Base-by-base conservation (phyloP, 2,797 vertebrate species). In the Premnoplex brunnescens region DNA sequence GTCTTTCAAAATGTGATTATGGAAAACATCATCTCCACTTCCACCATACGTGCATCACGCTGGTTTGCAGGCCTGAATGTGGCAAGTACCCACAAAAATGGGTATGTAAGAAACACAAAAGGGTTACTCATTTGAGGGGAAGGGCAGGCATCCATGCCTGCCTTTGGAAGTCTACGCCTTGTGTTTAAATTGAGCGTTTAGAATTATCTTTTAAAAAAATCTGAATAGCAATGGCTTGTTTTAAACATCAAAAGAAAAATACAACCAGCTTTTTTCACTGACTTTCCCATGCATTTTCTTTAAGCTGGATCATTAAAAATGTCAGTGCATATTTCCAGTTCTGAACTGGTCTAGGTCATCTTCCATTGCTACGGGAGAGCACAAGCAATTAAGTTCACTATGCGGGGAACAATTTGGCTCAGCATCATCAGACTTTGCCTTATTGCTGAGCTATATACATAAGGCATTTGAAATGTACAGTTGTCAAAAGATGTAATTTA, bases 401-500 rank as follows among this genome's bases (percentile, higher is more conserved):
- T 23, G 71, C 60, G 79, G 91, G 72, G 52, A 83, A 83, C 52
- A 77, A 67, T 51, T 71, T 24, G 7, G 43, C 36, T 84, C 77
- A 96, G 84, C 85, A 89, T 77, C 83, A 94, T 63, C 72, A 95
- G 63, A 83, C 74, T 92, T 79, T 51, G 58, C 43, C 60, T 84
- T 96, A 94, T 64, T 91, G 75, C 71, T 88, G 71, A 96, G 56
- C 84, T 89, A 91, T 89, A 72, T 77, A 95, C 27, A 59, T 84
- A 96, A 97, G 96, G 91, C 85, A 91, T 93, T 85, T 95, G 71
- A 92, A 96, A 96, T 87, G 91, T 83, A 74, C 68, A 69, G 49
- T 77, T 95, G 85, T 95, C 69, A 79, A 96, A 97, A 96, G 69
- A 62, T 19, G 39, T 41, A 21, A 69, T 56, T 91, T 76, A 88